A percentile compares a stretch with the other conserved stretches of the same genome.
Conservation (phyloP, 2,113 vertebrate species). For the Tichodroma muraria region DNA sequence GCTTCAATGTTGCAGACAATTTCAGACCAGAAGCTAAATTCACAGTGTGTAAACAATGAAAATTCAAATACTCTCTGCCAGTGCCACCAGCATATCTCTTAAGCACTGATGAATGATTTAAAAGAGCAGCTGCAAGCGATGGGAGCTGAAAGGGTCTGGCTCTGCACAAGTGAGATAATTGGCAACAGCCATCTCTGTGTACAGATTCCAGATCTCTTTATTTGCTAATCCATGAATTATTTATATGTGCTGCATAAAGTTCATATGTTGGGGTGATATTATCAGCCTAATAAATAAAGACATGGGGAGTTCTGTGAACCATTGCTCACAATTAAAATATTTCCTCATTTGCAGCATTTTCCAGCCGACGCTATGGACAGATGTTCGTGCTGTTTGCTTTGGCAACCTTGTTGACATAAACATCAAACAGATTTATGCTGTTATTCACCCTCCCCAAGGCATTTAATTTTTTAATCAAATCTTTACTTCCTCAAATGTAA, state of each 20-base stretch:
- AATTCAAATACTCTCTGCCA: constrained; percentile 44
- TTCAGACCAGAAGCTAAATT: constrained; percentile 52
- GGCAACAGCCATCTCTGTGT: constrained; percentile 52
- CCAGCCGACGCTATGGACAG: background rate
- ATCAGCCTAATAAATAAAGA: constrained; percentile 67
- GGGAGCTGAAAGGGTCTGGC: constrained; percentile 17
- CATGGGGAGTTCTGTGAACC: background rate
- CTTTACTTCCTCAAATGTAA: constrained; percentile 4
- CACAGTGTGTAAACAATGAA: constrained; percentile 49
- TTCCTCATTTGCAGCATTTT: constrained; percentile 26
- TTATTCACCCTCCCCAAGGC: background rate
- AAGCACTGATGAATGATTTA: constrained; percentile 62
- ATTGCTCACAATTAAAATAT: constrained; percentile 50
- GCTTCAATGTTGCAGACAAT: constrained; percentile 13
- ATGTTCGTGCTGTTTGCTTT: constrained; percentile 26
- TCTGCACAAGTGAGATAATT: constrained; percentile 66
- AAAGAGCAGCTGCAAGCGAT: constrained; percentile 65
- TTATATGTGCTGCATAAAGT: constrained; percentile 13
- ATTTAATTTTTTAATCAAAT: constrained; percentile 31
- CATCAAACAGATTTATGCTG: constrained; percentile 23
- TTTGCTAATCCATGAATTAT: constrained; percentile 70
- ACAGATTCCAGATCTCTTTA: constrained; percentile 72
- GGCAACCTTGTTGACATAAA: constrained; percentile 40
- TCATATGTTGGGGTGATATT: constrained; percentile 49
- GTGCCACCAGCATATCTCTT: constrained; percentile 14